A percentile compares a stretch with the other conserved stretches of the same genome.
phyloP scores from a whole-genome alignment of 2,888 invertebrate genomes.

The Papilio gigon region DNA sequence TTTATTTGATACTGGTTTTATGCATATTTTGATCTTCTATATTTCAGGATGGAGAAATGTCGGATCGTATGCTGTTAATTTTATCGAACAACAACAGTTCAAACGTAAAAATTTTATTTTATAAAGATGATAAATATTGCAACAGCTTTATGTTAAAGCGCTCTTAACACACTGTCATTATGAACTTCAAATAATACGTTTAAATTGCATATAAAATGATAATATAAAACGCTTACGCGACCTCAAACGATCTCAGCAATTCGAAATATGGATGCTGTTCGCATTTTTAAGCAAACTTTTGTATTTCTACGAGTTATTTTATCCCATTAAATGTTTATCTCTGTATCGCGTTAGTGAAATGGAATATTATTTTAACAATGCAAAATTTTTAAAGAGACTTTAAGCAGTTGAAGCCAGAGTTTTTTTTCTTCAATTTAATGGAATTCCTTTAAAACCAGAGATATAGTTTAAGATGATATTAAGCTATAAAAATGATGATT shows the following conservation, averaged over 20 bases:
- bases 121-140: background rate
- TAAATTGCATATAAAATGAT: conserved; percentile 29
- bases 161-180: conserved; percentile 10
- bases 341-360: conserved; percentile 34
- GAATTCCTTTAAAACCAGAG: conserved; percentile 2
- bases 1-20: background rate
- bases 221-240: conserved; percentile 16
- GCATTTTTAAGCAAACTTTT: conserved; percentile 33
- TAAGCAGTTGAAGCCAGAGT: conserved; percentile 2
- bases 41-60: too few relatives aligned
- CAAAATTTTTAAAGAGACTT: conserved; percentile 26
- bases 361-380: conserved; percentile 40
- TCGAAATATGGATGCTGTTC: conserved; percentile 32
- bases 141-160: background rate
- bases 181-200: conserved; percentile 23
- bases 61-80: too few relatives aligned
- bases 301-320: conserved; percentile 38
- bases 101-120: background rate
- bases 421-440: conserved; percentile 5
- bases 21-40: too few relatives aligned
- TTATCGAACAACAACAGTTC: too few relatives aligned
- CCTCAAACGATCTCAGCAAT: conserved; percentile 27
- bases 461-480: background rate
- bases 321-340: conserved; percentile 39
- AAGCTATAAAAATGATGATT: conserved; percentile 1